Base-by-base conservation (phyloP, 2,113 vertebrate genomes). In the Sterna hirundo region DNA sequence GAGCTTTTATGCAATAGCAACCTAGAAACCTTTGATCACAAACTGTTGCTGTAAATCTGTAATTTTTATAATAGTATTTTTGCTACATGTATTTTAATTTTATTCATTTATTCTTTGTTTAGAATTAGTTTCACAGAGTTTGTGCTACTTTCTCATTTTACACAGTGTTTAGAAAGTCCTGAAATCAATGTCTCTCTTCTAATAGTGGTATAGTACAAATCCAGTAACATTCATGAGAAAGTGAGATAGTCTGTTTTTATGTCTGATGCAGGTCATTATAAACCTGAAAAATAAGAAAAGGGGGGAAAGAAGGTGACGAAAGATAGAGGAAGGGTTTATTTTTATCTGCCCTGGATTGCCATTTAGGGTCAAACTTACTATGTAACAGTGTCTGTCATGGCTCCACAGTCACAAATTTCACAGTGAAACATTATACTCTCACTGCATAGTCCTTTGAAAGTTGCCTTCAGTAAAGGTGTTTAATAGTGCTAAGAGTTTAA, bases 1-100 rank as follows among this genome's bases (percentile, higher is more conserved):
- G 81, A 89, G 70, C 78, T 95, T 86, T 93, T 34, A 51, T 68
- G 82, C 69, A 60, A 30, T 22, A 65, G 27, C 52, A 52, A 0
- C 68, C 58, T 34, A 20, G 74, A 94, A 90, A 70, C 17, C 91
- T 94, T 95, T 95, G 89, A 94, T 96, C 78, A 57, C 42, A 74
- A 80, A 78, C 75, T 93, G n/a, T n/a, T 62, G 44, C 49, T 94
- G 61, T 42, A 82, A 40, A 89, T 88, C 69, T 79, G 14, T 58
- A 32, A 42, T 64, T 75, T 78, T 92, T 81, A 13, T 29, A 54
- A 66, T 13, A 30, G 19, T 40, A 6, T 62, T 86, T 94, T 88
- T 92, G 47, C 40, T 75, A 11, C 9, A 1, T 64, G 14, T 64
- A 32, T 57, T 94, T 92, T 78, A 25, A 55, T 92, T 92, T 74